These are phyloP conservation scores for Chinchilla lanigera DNA, from an alignment of 2,113 vertebrate species.

Conservation along the genomic window DNA sequence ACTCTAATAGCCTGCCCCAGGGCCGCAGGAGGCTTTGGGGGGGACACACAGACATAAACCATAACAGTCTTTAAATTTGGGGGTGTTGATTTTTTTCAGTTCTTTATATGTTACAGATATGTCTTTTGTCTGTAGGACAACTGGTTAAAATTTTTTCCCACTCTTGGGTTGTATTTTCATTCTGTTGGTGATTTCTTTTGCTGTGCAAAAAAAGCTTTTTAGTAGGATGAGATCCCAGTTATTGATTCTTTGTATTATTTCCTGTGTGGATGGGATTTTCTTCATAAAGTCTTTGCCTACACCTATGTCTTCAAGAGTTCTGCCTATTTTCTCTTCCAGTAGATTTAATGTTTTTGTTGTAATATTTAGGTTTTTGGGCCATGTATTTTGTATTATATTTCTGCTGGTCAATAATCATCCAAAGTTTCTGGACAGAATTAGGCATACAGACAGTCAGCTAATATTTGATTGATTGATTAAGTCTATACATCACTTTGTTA, in stretches of 20 bases:
- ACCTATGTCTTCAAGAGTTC: neutral
- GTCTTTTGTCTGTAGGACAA: too few relatives aligned
- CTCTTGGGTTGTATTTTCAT: too few relatives aligned
- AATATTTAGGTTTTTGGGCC: neutral
- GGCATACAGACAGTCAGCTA: neutral
- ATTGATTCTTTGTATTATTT: neutral
- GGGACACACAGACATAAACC: too few relatives aligned
- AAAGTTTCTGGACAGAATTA: slow-evolving; percentile 22
- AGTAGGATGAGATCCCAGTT: neutral
- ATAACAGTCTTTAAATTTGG: too few relatives aligned
- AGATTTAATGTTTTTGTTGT: neutral
- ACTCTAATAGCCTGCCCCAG: too few relatives aligned
- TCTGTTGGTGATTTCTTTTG: too few relatives aligned
- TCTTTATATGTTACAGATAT: too few relatives aligned
- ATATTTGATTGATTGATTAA: slow-evolving; percentile 1
- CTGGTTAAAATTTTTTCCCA: too few relatives aligned
- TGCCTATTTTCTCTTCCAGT: neutral
- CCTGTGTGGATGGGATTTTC: neutral
- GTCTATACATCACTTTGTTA: neutral
- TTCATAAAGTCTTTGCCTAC: neutral
- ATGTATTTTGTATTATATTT: neutral
- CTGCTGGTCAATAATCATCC: neutral
- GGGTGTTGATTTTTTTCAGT: too few relatives aligned
- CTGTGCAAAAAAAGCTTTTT: neutral
- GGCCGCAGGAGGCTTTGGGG: too few relatives aligned